Percentiles rank a stretch among this genome's conserved stretches.
These are phyloP conservation scores for Gambusia holbrooki DNA, from an alignment of 2,113 vertebrate genomes.

Conservation along the genomic window DNA sequence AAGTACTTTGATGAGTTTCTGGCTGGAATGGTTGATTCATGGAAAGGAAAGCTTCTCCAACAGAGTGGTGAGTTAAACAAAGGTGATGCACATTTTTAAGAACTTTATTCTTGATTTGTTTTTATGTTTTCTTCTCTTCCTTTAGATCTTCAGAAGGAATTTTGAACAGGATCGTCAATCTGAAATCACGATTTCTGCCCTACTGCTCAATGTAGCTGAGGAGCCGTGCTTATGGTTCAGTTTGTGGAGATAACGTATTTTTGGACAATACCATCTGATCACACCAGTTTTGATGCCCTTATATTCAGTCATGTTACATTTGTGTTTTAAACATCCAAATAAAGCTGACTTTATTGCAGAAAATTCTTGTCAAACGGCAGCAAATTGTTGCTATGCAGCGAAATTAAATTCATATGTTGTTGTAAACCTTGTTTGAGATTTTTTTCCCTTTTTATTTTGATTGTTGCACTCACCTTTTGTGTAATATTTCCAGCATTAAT, in stretches of 20 bases:
- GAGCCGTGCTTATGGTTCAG: neutral
- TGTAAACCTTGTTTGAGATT: slow-evolving; percentile 5
- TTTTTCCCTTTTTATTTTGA: too few relatives aligned
- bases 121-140: neutral
- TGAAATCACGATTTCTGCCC: neutral
- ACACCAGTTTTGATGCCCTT: slow-evolving; percentile 4
- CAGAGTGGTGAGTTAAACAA: slow-evolving; percentile 84
- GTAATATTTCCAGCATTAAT: neutral
- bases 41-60: slow-evolving; percentile 85
- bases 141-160: slow-evolving; percentile 89
- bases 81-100: neutral
- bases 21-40: slow-evolving; percentile 83
- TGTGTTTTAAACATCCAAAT: neutral
- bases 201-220: neutral
- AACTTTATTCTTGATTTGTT: neutral
- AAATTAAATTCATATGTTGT: slow-evolving; percentile 46
- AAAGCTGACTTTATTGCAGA: neutral
- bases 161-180: slow-evolving; percentile 75
- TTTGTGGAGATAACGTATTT: neutral
- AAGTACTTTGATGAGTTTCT: slow-evolving; percentile 90
- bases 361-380: neutral
- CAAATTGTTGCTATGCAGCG: slow-evolving; percentile 34
- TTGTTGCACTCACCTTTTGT: neutral
- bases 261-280: neutral
- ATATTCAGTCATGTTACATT: neutral